Percentiles rank a stretch among this genome's conserved stretches.
phyloP scores from a whole-genome alignment of 2,797 vertebrate species.

The Tinamus major region DNA sequence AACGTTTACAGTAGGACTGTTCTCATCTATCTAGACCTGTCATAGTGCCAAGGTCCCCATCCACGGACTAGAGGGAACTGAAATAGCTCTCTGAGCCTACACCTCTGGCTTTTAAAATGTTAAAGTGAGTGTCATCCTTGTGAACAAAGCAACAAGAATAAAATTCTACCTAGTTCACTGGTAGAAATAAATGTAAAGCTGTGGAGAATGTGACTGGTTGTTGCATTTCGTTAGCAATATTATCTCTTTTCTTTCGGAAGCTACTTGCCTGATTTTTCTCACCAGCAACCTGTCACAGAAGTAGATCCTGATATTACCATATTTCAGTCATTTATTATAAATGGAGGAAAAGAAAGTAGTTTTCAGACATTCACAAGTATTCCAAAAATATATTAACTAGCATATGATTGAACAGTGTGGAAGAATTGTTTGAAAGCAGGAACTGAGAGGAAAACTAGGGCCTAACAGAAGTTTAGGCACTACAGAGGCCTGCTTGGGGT shows the following conservation, averaged over 20 bases:
- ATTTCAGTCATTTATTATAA: neutral
- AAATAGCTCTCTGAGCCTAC: neutral
- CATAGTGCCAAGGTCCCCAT: neutral
- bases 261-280: neutral
- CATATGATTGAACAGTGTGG: neutral
- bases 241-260: neutral
- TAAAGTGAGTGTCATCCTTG: neutral
- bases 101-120: neutral
- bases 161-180: neutral
- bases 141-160: neutral
- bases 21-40: neutral
- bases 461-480: too few species aligned
- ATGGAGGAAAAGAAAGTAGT: neutral
- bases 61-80: neutral
- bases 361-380: neutral
- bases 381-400: neutral
- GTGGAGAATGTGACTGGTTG: neutral
- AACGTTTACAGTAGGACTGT: neutral
- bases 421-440: too few species aligned
- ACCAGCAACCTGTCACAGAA: neutral
- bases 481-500: too few species aligned
- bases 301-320: neutral
- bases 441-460: too few species aligned
- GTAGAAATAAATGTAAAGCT: neutral
- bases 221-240: neutral